Base-by-base conservation (phyloP, 1,140 invertebrate genomes). In the Macrotrachela quadricornifera region DNA sequence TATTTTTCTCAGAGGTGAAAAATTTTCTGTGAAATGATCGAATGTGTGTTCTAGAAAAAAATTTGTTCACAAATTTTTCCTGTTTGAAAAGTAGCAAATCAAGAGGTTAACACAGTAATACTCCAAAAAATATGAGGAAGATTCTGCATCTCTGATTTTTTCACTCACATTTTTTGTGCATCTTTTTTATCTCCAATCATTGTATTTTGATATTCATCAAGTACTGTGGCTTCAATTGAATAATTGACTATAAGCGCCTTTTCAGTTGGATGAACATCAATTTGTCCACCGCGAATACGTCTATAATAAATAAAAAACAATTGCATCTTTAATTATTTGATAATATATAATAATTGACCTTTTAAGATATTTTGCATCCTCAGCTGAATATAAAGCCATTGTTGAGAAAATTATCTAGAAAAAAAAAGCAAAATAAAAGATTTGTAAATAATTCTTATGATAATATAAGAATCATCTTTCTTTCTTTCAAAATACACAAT, bases 221-320 rank as follows among this genome's bases (percentile, higher is more conserved):
- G 73, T 56, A 88, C 80, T 9, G 82, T 78, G 36, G 83, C 83
- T 65, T 87, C 82, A 37, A 87, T 71, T 67, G 85, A 80, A 74
- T 88, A 90, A 68, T 83, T 83, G 17, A 90, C 78, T 48, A 90
- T 78, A n/a, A 90, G 66, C 40, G 84, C 84, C 64, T 83, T 82
- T 63, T 88, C 81, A 51, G 80, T 82, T 15, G 85, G 83, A 74
- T 90, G 85, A 8, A 85, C 83, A 73, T 88, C 84, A 56, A 90
- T 76, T 46, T 77, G 78, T 10, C 83, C 82, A 48, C 81, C 80
- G 72, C 80, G 79, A 43, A 83, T 78, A 68, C 81, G 80, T 59
- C 81, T 83, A 58, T 17, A 46, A 41, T 16, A 30, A 8, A 30
- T 4, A 30, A 30, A 30, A 30, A 30, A 30, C 21, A 8, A 50